Base-by-base conservation (phyloP, 1,140 invertebrate species). In the Lepidotrigona ventralis region DNA sequence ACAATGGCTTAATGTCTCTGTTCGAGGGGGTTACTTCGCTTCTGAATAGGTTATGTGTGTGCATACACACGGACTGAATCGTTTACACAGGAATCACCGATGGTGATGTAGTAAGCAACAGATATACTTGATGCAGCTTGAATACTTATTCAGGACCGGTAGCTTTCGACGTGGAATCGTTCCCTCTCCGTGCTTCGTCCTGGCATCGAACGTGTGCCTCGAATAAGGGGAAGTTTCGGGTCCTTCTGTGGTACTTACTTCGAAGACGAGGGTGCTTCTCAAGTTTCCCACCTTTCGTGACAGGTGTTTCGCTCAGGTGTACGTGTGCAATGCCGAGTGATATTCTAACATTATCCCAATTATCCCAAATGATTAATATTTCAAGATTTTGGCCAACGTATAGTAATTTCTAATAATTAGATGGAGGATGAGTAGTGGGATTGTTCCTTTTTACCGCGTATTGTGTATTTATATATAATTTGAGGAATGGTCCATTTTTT, bases 1-100 rank as follows among this genome's bases (percentile, higher is more conserved):
- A 87, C 83, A 87, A 89, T 87, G 54, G 70, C 33, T 79, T 71
- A 83, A 88, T 83, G 85, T 78, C 71, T 51, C 80, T 69, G 77
- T 87, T 78, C 84, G 63, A 66, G 63, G 70, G 76, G 77, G 85
- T 69, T 56, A 19, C 54, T 51, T 75, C 79, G 72, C 23, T 54
- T 71, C 68, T 71, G 66, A 79, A 83, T 83, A 64, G 56, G 14
- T 21, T 33, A 46, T 17, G 21, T 39, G 23, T n/a, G 23, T 19
- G 60, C 21, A 17, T 33, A n/a, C 51, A 58, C 29, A 19, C 54
- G 51, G n/a, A 29, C 9, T 60, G 21, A 14, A 26, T 60, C 68
- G 66, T 79, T 79, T 79, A 26, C 54, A 70, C 51, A n/a, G 3
- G 53, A 26, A 23, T n/a, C n/a, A n/a, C 26, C 21, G 11, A 14